Evolutionary conservation across 2,113 vertebrate genomes (phyloP), one percentile per base, ranked within the genome.

Genomic region (Taurulus bubalis): DNA sequence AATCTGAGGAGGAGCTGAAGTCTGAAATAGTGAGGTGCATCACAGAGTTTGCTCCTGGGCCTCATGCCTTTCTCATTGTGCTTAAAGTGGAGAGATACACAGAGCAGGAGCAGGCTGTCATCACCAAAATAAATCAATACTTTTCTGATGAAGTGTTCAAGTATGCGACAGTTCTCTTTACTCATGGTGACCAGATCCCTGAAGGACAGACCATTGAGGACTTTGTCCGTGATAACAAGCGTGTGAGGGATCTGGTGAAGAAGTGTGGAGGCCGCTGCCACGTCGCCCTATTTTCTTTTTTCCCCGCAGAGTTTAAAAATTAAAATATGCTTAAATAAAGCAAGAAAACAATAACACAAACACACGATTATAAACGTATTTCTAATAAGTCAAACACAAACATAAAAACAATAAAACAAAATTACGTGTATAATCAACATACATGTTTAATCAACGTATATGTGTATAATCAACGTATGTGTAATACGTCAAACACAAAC

Each of bases 311-410:
- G n/a, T n/a, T n/a, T n/a, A n/a, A n/a, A n/a, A n/a, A n/a, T n/a
- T n/a, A n/a, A n/a, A n/a, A n/a, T n/a, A n/a, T n/a, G n/a, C 8
- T 2, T 18, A 16, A 18, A 8, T 51, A 0, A 3, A 1, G 0
- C 0, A 69, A n/a, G n/a, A n/a, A n/a, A n/a, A n/a, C n/a, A n/a
- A n/a, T n/a, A n/a, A n/a, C n/a, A n/a, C n/a, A n/a, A n/a, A n/a
- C n/a, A n/a, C n/a, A n/a, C n/a, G n/a, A n/a, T n/a, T n/a, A n/a
- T n/a, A n/a, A n/a, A n/a, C n/a, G n/a, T n/a, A n/a, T n/a, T n/a
- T n/a, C n/a, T n/a, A n/a, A n/a, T n/a, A n/a, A n/a, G n/a, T n/a
- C n/a, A n/a, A n/a, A n/a, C n/a, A n/a, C n/a, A n/a, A n/a, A n/a
- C n/a, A n/a, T n/a, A n/a, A n/a, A n/a, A n/a, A n/a, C n/a, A n/a